Percentiles rank a stretch among this genome's conserved stretches.
Evolutionary conservation across 2,888 invertebrate genomes (phyloP).

Genomic region (Pyrrhia umbra): DNA sequence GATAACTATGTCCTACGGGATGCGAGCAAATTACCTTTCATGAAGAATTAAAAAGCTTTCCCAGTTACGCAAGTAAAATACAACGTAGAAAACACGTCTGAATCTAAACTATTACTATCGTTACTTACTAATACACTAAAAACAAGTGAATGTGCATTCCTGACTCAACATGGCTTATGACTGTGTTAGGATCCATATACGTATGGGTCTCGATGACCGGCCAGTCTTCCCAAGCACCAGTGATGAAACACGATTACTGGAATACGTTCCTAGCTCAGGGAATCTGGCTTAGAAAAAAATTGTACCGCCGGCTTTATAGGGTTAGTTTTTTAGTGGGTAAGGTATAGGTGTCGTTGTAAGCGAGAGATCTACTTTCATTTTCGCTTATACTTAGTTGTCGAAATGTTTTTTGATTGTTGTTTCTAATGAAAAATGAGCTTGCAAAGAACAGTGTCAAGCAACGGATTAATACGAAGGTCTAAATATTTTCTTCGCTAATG

Average conservation of each 20-base stretch:
- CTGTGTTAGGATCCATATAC: slow-evolving; percentile 64
- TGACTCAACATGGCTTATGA: slow-evolving; percentile 59
- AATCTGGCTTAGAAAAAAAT: slow-evolving; percentile 74
- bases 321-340: slow-evolving; percentile 73
- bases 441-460: too few relatives aligned
- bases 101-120: slow-evolving; percentile 25
- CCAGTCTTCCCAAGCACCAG: slow-evolving; percentile 68
- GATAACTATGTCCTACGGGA: too few relatives aligned
- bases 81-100: slow-evolving; percentile 17
- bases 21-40: not conserved
- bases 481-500: too few relatives aligned
- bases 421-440: too few relatives aligned
- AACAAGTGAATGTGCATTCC: slow-evolving; percentile 60
- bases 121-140: slow-evolving; percentile 44
- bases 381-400: not conserved
- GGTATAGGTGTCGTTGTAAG: slow-evolving; percentile 48
- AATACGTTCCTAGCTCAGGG: slow-evolving; percentile 71
- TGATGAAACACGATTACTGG: slow-evolving; percentile 79
- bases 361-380: slow-evolving; percentile 43
- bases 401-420: not conserved
- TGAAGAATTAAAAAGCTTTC: not conserved
- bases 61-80: slow-evolving; percentile 15
- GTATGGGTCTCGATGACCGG: slow-evolving; percentile 67
- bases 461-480: too few relatives aligned
- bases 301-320: slow-evolving; percentile 75